Percentiles rank a stretch among this genome's conserved stretches.
Evolutionary conservation across 1,140 invertebrate genomes (phyloP).

Genomic region (Papilio xuthus): DNA sequence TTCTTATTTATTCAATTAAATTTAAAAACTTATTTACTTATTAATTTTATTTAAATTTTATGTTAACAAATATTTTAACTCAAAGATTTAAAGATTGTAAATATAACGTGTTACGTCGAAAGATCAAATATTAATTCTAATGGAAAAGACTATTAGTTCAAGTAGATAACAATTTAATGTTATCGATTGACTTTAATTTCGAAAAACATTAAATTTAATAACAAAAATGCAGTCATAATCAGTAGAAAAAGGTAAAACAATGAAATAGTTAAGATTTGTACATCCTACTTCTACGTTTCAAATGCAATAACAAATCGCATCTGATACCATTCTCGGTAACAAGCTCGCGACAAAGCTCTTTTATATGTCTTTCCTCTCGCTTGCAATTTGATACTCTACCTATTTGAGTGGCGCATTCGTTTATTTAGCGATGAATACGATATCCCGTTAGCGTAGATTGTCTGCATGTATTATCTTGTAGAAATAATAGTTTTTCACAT

Average conservation of each 20-base stretch:
- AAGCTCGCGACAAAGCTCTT: not conserved
- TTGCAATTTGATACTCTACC: slow-evolving; percentile 2
- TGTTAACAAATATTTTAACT: too few relatives aligned
- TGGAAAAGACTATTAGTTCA: too few relatives aligned
- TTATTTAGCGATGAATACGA: not conserved
- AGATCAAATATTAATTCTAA: too few relatives aligned
- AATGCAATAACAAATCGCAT: slow-evolving; percentile 1
- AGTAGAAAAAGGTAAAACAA: not conserved
- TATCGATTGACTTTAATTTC: too few relatives aligned
- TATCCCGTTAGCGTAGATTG: not conserved
- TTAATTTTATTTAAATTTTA: too few relatives aligned
- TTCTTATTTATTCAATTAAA: not conserved
- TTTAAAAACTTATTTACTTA: not conserved
- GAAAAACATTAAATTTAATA: too few relatives aligned
- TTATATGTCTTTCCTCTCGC: slow-evolving; percentile 1
- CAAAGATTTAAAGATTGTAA: too few relatives aligned
- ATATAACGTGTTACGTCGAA: too few relatives aligned
- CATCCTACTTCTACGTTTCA: not conserved
- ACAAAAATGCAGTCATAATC: too few relatives aligned
- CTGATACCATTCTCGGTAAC: not conserved
- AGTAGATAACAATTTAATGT: too few relatives aligned
- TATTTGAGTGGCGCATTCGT: not conserved
- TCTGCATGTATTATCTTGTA: not conserved
- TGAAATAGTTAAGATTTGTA: not conserved
- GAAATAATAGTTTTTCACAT: not conserved